These are phyloP conservation scores for Zaprionus kolodkinae DNA, from an alignment of 1,140 invertebrate genomes.

Conservation along the genomic window DNA sequence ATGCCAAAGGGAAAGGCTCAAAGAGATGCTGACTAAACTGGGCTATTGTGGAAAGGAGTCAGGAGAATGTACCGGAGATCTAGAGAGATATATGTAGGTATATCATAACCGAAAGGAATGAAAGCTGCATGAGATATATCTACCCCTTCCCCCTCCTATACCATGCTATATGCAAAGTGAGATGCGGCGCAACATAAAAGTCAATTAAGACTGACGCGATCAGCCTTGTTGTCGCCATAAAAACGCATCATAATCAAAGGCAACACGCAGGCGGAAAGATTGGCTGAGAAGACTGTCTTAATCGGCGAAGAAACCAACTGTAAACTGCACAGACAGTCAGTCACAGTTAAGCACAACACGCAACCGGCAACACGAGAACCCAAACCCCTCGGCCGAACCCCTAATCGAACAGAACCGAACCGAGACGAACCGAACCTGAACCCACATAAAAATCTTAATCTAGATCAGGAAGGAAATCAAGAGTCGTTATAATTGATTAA, in stretches of 20 bases:
- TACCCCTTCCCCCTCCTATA: constrained; percentile 17
- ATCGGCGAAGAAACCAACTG: constrained; percentile 31
- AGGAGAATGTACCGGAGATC: not conserved
- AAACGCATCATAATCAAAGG: constrained; percentile 30
- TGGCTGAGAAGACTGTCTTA: constrained; percentile 57
- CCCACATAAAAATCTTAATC: constrained; percentile 75
- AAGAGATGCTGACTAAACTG: constrained; percentile 24
- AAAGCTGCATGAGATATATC: not conserved
- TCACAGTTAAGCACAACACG: constrained; percentile 8
- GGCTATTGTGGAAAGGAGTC: constrained; percentile 23
- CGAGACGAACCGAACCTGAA: constrained; percentile 22
- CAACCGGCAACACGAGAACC: constrained; percentile 11
- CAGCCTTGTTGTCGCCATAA: constrained; percentile 39
- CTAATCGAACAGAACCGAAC: constrained; percentile 5
- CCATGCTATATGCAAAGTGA: constrained; percentile 3
- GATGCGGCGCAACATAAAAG: constrained; percentile 54
- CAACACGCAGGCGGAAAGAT: constrained; percentile 18
- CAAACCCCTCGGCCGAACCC: constrained; percentile 7
- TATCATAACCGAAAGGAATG: constrained; percentile 1
- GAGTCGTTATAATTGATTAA: constrained; percentile 84
- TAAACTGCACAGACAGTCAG: constrained; percentile 5
- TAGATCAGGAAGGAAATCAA: constrained; percentile 84
- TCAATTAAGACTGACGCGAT: constrained; percentile 51
- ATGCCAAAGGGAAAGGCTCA: constrained; percentile 73
- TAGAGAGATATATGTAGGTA: not conserved